A percentile compares a stretch with the other conserved stretches of the same genome.
These are phyloP conservation scores for Bombyx mori DNA, from an alignment of 1,140 invertebrate species.

Conservation along the genomic window DNA sequence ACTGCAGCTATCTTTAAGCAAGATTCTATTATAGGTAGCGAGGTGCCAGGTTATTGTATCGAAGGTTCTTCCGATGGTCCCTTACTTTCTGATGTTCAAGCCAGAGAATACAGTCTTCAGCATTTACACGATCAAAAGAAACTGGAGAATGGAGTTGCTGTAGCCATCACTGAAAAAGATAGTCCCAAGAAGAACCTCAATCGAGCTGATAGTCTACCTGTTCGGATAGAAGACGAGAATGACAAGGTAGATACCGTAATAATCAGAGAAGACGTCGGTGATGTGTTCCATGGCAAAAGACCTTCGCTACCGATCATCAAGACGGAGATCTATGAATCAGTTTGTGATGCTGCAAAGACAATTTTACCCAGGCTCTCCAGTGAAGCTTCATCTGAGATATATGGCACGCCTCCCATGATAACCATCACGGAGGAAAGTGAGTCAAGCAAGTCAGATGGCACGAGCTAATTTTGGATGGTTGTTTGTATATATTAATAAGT, in stretches of 20 bases:
- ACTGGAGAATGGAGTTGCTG: constrained; percentile 56
- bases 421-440: constrained; percentile 68
- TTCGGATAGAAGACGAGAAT: constrained; percentile 45
- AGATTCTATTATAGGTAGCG: constrained; percentile 68
- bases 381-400: constrained; percentile 52
- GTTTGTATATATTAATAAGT: constrained; percentile 33
- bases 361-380: constrained; percentile 57
- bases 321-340: constrained; percentile 57
- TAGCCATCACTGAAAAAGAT: constrained; percentile 46
- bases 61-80: constrained; percentile 67
- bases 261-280: constrained; percentile 53
- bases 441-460: constrained; percentile 48
- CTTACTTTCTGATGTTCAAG: constrained; percentile 65
- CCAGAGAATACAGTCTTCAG: constrained; percentile 61
- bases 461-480: constrained; percentile 55
- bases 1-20: constrained; percentile 78
- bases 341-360: constrained; percentile 51
- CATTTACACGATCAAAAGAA: constrained; percentile 61
- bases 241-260: constrained; percentile 38
- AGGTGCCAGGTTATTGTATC: constrained; percentile 60
- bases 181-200: constrained; percentile 48
- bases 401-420: constrained; percentile 59
- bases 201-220: constrained; percentile 54
- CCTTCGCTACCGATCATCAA: constrained; percentile 57
- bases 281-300: constrained; percentile 48